phyloP scores from a whole-genome alignment of 2,113 vertebrate genomes.

The Butorides virescens region DNA sequence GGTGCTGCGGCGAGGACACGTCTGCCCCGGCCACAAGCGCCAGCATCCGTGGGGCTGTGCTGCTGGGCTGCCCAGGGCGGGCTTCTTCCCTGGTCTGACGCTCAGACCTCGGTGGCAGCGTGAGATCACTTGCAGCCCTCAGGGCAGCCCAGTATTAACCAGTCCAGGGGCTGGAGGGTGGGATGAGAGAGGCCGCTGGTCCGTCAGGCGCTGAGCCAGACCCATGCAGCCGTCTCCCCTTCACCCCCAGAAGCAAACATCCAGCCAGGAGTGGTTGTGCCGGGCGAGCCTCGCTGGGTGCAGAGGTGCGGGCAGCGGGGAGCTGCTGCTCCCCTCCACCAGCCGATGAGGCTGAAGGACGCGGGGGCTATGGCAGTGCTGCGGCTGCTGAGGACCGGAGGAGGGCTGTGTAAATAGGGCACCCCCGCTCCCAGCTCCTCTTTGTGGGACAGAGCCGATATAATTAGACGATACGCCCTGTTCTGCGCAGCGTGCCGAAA shows the following conservation, averaged over 20 bases:
- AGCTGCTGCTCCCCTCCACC: not conserved
- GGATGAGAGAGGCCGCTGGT: not conserved
- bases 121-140: rapidly evolving
- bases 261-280: rapidly evolving
- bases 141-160: not conserved
- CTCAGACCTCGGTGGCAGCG: not conserved
- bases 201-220: not conserved
- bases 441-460: conserved; percentile 56
- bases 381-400: not conserved
- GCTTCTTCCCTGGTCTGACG: not conserved
- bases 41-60: not conserved
- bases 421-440: not conserved
- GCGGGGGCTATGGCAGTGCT: rapidly evolving
- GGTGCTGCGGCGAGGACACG: not conserved
- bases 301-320: rapidly evolving
- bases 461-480: conserved; percentile 64
- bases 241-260: not conserved
- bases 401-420: conserved; percentile 27
- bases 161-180: not conserved
- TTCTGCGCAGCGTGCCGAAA: not conserved
- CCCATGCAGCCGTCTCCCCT: rapidly evolving
- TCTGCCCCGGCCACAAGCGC: not conserved
- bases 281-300: not conserved
- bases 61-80: not conserved
- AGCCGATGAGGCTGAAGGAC: not conserved